A percentile compares a stretch with the other conserved stretches of the same genome.
Conservation (phyloP, 2,888 invertebrate species). For the Meteorus cinctellus region DNA sequence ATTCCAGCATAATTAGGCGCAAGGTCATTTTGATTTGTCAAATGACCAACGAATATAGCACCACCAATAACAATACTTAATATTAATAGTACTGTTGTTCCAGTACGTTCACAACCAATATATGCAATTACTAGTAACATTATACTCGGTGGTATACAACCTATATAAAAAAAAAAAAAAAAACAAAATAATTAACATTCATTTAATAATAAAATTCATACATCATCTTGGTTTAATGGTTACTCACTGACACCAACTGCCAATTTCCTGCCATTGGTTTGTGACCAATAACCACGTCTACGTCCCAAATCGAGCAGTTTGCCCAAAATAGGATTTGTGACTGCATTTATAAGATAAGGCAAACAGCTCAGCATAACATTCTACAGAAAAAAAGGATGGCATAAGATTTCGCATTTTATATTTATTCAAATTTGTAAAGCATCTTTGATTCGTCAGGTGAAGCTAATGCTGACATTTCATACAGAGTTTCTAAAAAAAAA, state of each 20-base stretch:
- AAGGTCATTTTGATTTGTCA: constrained; percentile 69
- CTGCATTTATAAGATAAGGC: constrained; percentile 65
- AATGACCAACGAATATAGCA: constrained; percentile 68
- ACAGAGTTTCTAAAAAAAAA: too few species aligned
- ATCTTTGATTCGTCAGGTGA: too few species aligned
- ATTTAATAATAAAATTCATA: neutral
- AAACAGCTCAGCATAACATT: constrained; percentile 64
- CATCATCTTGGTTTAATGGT: neutral
- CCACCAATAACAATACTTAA: constrained; percentile 64
- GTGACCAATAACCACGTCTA: constrained; percentile 61
- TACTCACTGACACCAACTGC: constrained; percentile 67
- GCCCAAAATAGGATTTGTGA: constrained; percentile 64
- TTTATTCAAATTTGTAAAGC: too few species aligned
- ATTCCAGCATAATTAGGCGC: constrained; percentile 71
- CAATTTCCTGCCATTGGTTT: constrained; percentile 65
- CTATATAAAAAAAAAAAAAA: constrained; percentile 49
- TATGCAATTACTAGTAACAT: constrained; percentile 64
- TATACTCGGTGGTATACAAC: constrained; percentile 63
- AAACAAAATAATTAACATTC: neutral
- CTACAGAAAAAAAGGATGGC: constrained; percentile 49
- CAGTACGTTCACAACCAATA: constrained; percentile 61
- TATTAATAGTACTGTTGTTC: constrained; percentile 59
- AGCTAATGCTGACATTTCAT: too few species aligned
- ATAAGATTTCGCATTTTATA: too few species aligned
- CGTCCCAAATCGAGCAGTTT: constrained; percentile 64